These are phyloP conservation scores for Sminthurides bifidus DNA, from an alignment of 1,140 invertebrate genomes.

Conservation along the genomic window DNA sequence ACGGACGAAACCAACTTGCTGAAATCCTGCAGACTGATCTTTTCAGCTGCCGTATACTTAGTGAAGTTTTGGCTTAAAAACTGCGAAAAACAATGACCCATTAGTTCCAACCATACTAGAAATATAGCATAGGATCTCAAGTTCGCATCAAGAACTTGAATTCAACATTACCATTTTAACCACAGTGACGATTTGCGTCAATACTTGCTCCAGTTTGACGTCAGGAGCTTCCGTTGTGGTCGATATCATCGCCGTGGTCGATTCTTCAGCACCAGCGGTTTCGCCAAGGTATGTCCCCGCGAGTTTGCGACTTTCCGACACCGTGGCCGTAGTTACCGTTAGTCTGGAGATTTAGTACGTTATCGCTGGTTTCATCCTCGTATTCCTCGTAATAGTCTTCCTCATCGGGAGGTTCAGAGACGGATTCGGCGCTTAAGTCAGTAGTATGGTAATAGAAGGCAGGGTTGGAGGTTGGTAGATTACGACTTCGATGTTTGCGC, in stretches of 20 bases:
- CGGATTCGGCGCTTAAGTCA: neutral
- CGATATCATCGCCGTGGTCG: constrained; percentile 27
- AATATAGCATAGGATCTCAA: neutral
- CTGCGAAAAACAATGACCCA: constrained; percentile 6
- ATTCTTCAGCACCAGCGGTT: constrained; percentile 8
- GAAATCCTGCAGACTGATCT: constrained; percentile 18
- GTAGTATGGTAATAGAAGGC: neutral
- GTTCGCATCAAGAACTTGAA: constrained; percentile 3
- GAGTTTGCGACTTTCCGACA: constrained; percentile 18
- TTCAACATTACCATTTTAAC: constrained; percentile 22
- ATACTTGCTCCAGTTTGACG: constrained; percentile 20
- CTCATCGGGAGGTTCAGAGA: neutral
- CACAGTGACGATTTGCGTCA: constrained; percentile 21
- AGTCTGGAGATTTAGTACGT: no score
- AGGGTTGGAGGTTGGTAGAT: no score
- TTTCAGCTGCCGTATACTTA: constrained; percentile 21
- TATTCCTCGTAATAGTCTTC: neutral
- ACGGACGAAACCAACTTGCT: constrained; percentile 25
- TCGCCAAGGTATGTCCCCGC: constrained; percentile 30
- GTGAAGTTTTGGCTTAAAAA: constrained; percentile 24
- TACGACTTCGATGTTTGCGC: no score
- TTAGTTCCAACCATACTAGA: neutral
- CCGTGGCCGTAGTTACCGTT: neutral
- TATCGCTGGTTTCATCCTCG: neutral
- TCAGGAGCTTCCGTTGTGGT: constrained; percentile 13